phyloP scores from a whole-genome alignment of 2,113 vertebrate genomes.

The Rhinolophus ferrumequinum region DNA sequence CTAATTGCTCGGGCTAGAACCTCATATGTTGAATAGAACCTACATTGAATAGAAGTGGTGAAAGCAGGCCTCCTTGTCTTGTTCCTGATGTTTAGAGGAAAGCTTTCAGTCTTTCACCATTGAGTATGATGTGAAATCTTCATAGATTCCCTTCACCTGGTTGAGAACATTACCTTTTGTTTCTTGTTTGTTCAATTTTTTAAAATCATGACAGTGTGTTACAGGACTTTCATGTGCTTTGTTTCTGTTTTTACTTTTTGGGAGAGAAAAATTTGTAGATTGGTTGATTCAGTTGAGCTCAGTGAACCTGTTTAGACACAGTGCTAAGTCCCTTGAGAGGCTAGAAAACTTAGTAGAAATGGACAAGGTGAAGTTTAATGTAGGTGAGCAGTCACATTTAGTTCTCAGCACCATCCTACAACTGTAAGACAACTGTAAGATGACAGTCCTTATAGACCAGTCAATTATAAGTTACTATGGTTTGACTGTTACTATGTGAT shows the following conservation, averaged over 20 bases:
- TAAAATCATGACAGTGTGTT: not conserved
- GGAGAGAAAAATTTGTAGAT: not conserved
- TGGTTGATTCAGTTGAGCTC: not conserved
- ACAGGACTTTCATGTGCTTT: not conserved
- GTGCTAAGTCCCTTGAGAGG: not conserved
- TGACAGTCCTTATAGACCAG: not conserved
- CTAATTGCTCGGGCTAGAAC: not conserved
- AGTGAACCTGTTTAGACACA: not conserved
- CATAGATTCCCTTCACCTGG: not conserved
- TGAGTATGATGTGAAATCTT: not conserved
- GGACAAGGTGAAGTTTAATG: not conserved
- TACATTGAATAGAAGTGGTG: not conserved
- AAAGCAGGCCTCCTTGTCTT: not conserved
- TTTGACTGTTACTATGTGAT: too few relatives aligned
- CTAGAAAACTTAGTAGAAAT: not conserved
- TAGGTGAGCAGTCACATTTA: not conserved
- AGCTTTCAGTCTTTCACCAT: not conserved
- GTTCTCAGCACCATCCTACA: not conserved
- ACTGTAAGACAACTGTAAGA: not conserved
- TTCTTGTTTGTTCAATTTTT: not conserved
- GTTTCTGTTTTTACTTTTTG: not conserved
- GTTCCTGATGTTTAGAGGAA: not conserved
- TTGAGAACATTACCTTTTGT: not conserved
- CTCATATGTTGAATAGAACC: not conserved
- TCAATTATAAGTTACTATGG: not conserved